These are phyloP conservation scores for Crocallis elinguaria DNA, from an alignment of 2,888 invertebrate species.

Conservation along the genomic window DNA sequence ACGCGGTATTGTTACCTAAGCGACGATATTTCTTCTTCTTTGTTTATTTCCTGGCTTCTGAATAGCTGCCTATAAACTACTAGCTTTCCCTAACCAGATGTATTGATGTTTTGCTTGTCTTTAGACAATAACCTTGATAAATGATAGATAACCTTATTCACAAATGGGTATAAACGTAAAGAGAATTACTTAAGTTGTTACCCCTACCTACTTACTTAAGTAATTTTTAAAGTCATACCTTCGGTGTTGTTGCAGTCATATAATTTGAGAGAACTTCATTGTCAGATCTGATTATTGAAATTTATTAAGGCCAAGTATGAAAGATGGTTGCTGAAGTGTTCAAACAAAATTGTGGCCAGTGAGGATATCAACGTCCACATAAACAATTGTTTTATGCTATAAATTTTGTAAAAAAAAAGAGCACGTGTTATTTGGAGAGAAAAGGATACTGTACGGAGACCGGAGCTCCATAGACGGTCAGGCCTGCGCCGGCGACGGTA, in stretches of 20 bases:
- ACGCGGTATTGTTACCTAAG: too few species aligned
- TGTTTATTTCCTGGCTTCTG: too few species aligned
- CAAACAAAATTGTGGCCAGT: slow-evolving; percentile 11
- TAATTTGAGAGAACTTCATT: slow-evolving; percentile 76
- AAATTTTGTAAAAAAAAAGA: slow-evolving; percentile 26
- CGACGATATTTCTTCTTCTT: too few species aligned
- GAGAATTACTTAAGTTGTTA: too few species aligned
- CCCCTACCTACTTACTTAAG: too few species aligned
- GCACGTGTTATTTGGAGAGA: slow-evolving; percentile 62
- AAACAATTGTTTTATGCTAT: slow-evolving; percentile 26
- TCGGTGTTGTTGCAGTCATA: slow-evolving; percentile 68
- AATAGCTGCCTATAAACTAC: too few species aligned
- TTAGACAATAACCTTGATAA: slow-evolving; percentile 20
- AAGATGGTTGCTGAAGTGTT: background rate
- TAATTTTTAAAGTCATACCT: slow-evolving; percentile 52
- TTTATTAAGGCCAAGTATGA: slow-evolving; percentile 23
- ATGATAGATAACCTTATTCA: slow-evolving; percentile 19
- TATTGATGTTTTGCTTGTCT: background rate
- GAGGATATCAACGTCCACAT: slow-evolving; percentile 15
- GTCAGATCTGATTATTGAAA: slow-evolving; percentile 63
- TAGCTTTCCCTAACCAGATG: too few species aligned
- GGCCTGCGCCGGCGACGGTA: slow-evolving; percentile 67
- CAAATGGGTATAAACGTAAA: too few species aligned
- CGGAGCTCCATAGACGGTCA: slow-evolving; percentile 70
- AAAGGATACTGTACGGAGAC: slow-evolving; percentile 77